Base-by-base conservation (phyloP, 2,113 vertebrate species). In the Limanda limanda region DNA sequence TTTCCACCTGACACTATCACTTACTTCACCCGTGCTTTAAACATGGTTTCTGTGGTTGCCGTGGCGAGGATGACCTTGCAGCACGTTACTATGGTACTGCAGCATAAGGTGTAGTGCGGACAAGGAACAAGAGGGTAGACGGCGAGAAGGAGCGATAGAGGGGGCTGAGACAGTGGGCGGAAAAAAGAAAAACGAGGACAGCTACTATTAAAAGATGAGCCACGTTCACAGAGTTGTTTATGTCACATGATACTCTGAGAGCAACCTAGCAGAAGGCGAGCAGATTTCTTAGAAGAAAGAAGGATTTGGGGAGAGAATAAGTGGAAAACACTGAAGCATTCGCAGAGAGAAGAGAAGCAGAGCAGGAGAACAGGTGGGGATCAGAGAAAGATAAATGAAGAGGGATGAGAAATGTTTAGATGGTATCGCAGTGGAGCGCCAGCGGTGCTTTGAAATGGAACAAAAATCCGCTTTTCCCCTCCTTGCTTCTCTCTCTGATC, bases 51-150 rank as follows among this genome's bases (percentile, higher is more conserved):
- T 77, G 62, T 72, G 31, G 79, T 84, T 83, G 74, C 85, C 17
- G 69, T 85, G 78, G 78, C 6, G 5, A 84, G 69, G 75, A 60
- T 85, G 91, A 92, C 86, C 88, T 90, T 91, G 88, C 83, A 88
- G 89, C 88, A 89, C 77, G 71, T 87, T 81, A 71, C 58, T 15
- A 69, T 86, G 76, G 37, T 40, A 79, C 88, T 88, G 89, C 89
- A 88, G 88, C 82, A 83, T n/a, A 77, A 86, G 88, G 86, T 89
- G 80, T 74, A 82, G 87, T 78, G 74, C 69, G 85, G 81, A 74
- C 75, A 78, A 84, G 76, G 68, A 79, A 68, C 37, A 67, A 61
- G 72, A 67, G 27, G 55, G 61, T 78, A 67, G 75, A 79, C 60
- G 18, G 73, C 2, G 35, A 71, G 58, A 66, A 71, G 69, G 55